Evolutionary conservation across 2,113 vertebrate genomes (phyloP), one percentile per base, ranked within the genome.

Genomic region (Chlorodrepanis virens): DNA sequence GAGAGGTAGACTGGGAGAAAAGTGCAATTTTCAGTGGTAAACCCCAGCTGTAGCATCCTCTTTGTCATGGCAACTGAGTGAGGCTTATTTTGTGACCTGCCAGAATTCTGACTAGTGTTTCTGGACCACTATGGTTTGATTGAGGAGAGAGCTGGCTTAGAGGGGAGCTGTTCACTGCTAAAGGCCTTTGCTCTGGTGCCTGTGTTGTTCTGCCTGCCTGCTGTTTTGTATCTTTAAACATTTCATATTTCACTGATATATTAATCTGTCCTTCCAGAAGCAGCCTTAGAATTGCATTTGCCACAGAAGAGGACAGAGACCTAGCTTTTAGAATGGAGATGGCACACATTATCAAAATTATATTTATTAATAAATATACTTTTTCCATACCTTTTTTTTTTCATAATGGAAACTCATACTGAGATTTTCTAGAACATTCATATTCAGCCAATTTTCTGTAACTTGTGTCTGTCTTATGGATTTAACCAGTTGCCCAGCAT

Each of bases 401-500:
- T 5, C 5, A 21, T 20, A 54, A 63, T 12, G 27, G 29, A 86
- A 93, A 35, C 7, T 63, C 7, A 14, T 7, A 15, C 4, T 74
- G 45, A 78, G 25, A 74, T 75, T 81, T 89, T 69, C 35, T 44
- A 22, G 6, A n/a, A 59, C 39, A 3, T 33, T 87, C 27, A 47
- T 35, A 14, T 13, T 87, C 9, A 88, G 8, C 16, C 17, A 13
- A 40, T 47, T 42, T 13, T 17, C 31, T 77, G 5, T 69, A 57
- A 61, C 20, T 75, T 47, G 0, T 6, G 37, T 72, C 21, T 80
- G 10, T 31, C 1, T 1, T 60, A 44, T 0, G 1, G 8, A 49
- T 78, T 76, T 61, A 59, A 67, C 14, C 67, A 45, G 33, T 50
- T 80, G 4, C 5, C 27, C 1, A 14, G 29, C 6, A 37, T 42